Conservation (phyloP, 2,888 invertebrate genomes). For the Scaptomyza tumidula region DNA sequence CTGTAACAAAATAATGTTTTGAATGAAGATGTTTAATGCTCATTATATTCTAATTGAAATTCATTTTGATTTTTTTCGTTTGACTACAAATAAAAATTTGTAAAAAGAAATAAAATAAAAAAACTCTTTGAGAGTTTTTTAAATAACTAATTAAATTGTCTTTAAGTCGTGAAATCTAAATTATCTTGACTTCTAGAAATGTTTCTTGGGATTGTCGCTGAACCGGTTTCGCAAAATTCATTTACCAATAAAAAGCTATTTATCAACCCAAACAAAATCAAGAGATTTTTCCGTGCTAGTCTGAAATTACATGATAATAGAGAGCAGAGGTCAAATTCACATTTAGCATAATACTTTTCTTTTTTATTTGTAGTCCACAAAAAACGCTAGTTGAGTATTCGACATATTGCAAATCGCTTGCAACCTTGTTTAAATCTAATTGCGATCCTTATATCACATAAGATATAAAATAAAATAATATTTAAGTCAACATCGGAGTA, state of each 20-base stretch:
- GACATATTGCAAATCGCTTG: constrained; percentile 25
- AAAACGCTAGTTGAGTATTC: constrained; percentile 36
- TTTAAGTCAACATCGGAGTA: not conserved
- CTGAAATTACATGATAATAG: not conserved
- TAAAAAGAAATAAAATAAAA: not conserved
- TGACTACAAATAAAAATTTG: not conserved
- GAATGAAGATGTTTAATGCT: not conserved
- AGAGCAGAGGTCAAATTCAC: constrained; percentile 19
- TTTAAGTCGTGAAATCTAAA: no score
- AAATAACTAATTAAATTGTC: no score
- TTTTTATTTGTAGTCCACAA: constrained; percentile 29
- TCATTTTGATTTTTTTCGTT: not conserved
- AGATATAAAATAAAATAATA: not conserved
- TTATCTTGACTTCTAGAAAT: no score
- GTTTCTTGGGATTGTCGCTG: no score
- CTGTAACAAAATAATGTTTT: not conserved
- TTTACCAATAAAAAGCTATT: no score
- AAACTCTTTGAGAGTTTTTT: not conserved
- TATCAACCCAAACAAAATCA: no score
- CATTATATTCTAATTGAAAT: constrained; percentile 1
- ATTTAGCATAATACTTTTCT: constrained; percentile 40
- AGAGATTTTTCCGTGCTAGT: no score
- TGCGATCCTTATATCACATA: constrained; percentile 16
- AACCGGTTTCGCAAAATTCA: no score
- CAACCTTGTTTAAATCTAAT: constrained; percentile 7